These are phyloP conservation scores for Rhinogobius similis DNA, from an alignment of 2,113 vertebrate genomes.

Conservation along the genomic window DNA sequence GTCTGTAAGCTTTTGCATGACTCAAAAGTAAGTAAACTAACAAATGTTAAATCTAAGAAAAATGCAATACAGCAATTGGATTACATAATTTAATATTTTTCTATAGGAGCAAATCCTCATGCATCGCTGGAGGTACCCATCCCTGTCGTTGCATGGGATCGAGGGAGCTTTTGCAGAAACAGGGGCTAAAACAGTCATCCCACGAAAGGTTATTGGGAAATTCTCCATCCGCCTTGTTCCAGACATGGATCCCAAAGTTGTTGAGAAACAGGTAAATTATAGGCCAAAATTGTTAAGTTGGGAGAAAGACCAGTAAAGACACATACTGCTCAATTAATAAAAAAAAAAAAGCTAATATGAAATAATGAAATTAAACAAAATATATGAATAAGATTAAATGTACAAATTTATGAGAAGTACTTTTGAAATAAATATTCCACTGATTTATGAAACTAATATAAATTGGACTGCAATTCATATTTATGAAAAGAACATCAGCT, in stretches of 20 bases:
- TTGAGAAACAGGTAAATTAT: slow-evolving; percentile 82
- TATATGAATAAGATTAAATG: too few relatives aligned
- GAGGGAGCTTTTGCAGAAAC: slow-evolving; percentile 91
- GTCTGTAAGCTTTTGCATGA: slow-evolving; percentile 78
- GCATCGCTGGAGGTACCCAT: slow-evolving; percentile 95
- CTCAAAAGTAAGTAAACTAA: slow-evolving; percentile 79
- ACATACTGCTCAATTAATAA: background rate
- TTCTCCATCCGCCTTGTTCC: slow-evolving; percentile 96
- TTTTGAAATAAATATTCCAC: too few relatives aligned
- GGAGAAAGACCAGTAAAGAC: background rate
- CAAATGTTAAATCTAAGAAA: background rate
- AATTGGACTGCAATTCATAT: too few relatives aligned
- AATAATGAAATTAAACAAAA: too few relatives aligned
- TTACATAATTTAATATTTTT: background rate
- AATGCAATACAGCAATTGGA: background rate
- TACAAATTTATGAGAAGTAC: too few relatives aligned
- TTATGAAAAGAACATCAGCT: too few relatives aligned
- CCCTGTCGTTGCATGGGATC: slow-evolving; percentile 96
- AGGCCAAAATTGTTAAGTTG: too few relatives aligned
- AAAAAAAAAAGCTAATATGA: background rate
- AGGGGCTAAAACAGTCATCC: slow-evolving; percentile 94
- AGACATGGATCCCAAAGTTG: slow-evolving; percentile 89
- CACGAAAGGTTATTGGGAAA: slow-evolving; percentile 92
- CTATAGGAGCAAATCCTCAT: slow-evolving; percentile 87
- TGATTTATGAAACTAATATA: too few relatives aligned